phyloP scores from a whole-genome alignment of 2,888 invertebrate species.

The Andrena praecox region DNA sequence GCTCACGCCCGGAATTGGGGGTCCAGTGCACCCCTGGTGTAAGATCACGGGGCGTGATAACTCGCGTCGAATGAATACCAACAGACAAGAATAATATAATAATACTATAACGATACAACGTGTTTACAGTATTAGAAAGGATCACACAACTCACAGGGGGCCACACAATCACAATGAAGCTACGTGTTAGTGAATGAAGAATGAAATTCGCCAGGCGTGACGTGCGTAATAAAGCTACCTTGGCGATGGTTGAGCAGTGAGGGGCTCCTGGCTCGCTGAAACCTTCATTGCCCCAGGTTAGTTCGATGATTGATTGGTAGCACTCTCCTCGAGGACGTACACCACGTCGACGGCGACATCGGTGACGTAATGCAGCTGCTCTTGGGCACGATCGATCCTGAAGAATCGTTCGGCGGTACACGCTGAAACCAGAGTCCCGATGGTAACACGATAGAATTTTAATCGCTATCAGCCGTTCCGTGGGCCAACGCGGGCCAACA shows the following conservation, averaged over 20 bases:
- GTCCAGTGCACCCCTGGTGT: too few species aligned
- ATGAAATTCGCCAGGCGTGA: neutral
- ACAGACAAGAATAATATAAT: neutral
- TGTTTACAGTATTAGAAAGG: neutral
- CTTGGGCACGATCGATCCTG: slow-evolving; percentile 97
- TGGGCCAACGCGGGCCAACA: too few species aligned
- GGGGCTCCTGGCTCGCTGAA: slow-evolving; percentile 59
- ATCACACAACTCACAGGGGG: slow-evolving; percentile 7
- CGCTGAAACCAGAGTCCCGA: slow-evolving; percentile 86
- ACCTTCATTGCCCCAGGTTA: slow-evolving; percentile 33
- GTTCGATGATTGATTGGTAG: slow-evolving; percentile 34
- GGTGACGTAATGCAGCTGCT: slow-evolving; percentile 96
- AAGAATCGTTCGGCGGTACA: slow-evolving; percentile 98
- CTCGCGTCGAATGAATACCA: neutral
- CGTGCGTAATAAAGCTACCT: slow-evolving; percentile 62
- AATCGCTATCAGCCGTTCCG: neutral
- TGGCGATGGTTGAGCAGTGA: slow-evolving; percentile 70
- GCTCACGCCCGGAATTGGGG: neutral
- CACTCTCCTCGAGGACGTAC: slow-evolving; percentile 92
- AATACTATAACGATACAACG: neutral
- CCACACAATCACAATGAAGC: slow-evolving; percentile 16
- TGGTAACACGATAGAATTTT: neutral
- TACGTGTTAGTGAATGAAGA: slow-evolving; percentile 3
- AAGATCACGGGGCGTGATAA: too few species aligned
- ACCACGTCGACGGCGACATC: slow-evolving; percentile 96